A percentile compares a stretch with the other conserved stretches of the same genome.
phyloP scores from a whole-genome alignment of 2,113 vertebrate species.

The Acinonyx jubatus region DNA sequence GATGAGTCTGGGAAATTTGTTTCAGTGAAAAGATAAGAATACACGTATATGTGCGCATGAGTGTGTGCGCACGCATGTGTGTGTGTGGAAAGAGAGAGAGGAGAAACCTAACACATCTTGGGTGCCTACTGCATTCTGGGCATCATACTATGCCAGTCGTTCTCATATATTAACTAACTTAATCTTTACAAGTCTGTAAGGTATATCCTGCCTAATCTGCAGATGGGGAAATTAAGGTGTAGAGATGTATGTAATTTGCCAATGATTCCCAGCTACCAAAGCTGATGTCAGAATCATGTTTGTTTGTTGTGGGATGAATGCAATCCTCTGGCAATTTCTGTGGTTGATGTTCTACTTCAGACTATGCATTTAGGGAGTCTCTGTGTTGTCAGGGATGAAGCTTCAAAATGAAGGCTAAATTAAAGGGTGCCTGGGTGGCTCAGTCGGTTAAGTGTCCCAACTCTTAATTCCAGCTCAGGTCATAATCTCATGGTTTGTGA shows the following conservation, averaged over 20 bases:
- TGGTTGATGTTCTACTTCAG: neutral
- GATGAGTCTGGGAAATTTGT: neutral
- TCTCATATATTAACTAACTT: neutral
- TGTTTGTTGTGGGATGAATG: neutral
- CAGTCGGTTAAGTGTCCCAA: no score
- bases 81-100: neutral
- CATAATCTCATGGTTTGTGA: no score
- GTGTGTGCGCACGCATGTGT: neutral
- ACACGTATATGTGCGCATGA: no score
- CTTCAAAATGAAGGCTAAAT: neutral
- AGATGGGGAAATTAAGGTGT: neutral
- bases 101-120: neutral
- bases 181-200: neutral
- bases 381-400: neutral
- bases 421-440: neutral
- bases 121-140: neutral
- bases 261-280: neutral
- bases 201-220: neutral
- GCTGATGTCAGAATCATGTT: neutral
- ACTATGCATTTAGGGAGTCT: neutral
- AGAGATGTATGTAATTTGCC: neutral
- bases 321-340: neutral
- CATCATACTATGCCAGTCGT: neutral
- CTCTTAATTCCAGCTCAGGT: no score
- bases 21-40: neutral